A percentile compares a stretch with the other conserved stretches of the same genome.
Conservation (phyloP, 1,140 invertebrate genomes). For the Drosophila teissieri region DNA sequence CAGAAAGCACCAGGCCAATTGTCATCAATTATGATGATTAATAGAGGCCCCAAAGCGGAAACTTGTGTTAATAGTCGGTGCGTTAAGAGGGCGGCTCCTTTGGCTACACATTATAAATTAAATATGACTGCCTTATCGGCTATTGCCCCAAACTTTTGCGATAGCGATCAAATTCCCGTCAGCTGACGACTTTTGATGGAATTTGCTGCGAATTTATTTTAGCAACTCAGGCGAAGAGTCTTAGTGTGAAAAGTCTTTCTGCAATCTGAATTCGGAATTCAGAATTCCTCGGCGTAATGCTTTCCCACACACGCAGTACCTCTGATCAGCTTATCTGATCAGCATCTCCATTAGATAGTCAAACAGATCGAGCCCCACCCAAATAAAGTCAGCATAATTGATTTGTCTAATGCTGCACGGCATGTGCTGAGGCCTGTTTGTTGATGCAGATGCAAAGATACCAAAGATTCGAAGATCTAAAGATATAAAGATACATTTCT, state of each 20-base stretch:
- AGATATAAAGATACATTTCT: slow-evolving; percentile 73
- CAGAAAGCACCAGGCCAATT: slow-evolving; percentile 55
- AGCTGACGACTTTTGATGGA: slow-evolving; percentile 58
- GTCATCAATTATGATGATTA: slow-evolving; percentile 80
- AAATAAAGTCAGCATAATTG: slow-evolving; percentile 67
- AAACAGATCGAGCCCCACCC: slow-evolving; percentile 43
- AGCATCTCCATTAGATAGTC: slow-evolving; percentile 43
- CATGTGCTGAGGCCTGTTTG: slow-evolving; percentile 65
- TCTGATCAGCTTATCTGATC: slow-evolving; percentile 29
- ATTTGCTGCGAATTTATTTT: slow-evolving; percentile 21
- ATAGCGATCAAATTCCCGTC: slow-evolving; percentile 46
- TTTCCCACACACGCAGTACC: slow-evolving; percentile 12
- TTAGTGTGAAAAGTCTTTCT: slow-evolving; percentile 17
- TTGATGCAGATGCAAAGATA: slow-evolving; percentile 62
- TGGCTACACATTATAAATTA: slow-evolving; percentile 19
- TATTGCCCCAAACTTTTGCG: slow-evolving; percentile 49
- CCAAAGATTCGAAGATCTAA: slow-evolving; percentile 47
- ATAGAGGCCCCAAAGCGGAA: slow-evolving; percentile 42
- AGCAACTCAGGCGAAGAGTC: slow-evolving; percentile 40
- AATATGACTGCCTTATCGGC: slow-evolving; percentile 62
- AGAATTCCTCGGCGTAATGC: neutral
- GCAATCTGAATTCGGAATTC: slow-evolving; percentile 18
- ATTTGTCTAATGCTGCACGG: slow-evolving; percentile 74
- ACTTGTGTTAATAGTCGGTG: slow-evolving; percentile 28
- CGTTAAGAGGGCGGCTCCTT: slow-evolving; percentile 35